These are phyloP conservation scores for Chrysodeixis includens DNA, from an alignment of 2,888 invertebrate genomes.

Conservation along the genomic window DNA sequence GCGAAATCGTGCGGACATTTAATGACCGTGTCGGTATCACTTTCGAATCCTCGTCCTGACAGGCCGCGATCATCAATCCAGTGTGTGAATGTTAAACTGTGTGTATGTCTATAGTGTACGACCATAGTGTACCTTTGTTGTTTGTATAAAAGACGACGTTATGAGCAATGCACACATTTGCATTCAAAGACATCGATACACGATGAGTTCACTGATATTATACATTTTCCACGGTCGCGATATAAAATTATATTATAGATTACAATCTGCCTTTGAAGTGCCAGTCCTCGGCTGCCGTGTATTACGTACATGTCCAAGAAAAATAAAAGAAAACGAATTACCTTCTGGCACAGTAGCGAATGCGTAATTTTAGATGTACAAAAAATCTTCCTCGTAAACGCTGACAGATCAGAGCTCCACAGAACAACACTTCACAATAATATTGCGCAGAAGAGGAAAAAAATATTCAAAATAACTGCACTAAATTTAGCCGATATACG, in stretches of 20 bases:
- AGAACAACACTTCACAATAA: slow-evolving; percentile 77
- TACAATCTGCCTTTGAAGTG: slow-evolving; percentile 29
- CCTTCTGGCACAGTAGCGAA: slow-evolving; percentile 81
- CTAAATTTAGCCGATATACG: slow-evolving; percentile 80
- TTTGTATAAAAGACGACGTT: slow-evolving; percentile 31
- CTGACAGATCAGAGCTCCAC: slow-evolving; percentile 64
- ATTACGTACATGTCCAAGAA: slow-evolving; percentile 58
- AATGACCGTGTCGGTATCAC: slow-evolving; percentile 68
- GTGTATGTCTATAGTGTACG: slow-evolving; percentile 8
- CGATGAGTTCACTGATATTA: slow-evolving; percentile 49
- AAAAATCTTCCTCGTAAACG: slow-evolving; percentile 71
- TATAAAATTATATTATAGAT: slow-evolving; percentile 38
- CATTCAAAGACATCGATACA: slow-evolving; percentile 49
- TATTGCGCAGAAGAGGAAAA: slow-evolving; percentile 74
- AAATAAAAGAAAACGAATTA: slow-evolving; percentile 71
- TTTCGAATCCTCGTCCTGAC: slow-evolving; percentile 66
- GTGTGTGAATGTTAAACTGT: slow-evolving; percentile 18
- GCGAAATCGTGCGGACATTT: slow-evolving; percentile 71
- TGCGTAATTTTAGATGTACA: slow-evolving; percentile 78
- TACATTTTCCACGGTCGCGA: slow-evolving; percentile 45
- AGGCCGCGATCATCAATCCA: slow-evolving; percentile 53
- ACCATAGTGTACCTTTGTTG: slow-evolving; percentile 24
- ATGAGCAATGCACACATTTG: slow-evolving; percentile 50
- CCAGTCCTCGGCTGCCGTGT: slow-evolving; percentile 36
- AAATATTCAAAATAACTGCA: slow-evolving; percentile 74